A percentile compares a stretch with the other conserved stretches of the same genome.
phyloP scores from a whole-genome alignment of 2,113 vertebrate species.

The Ovis canadensis region DNA sequence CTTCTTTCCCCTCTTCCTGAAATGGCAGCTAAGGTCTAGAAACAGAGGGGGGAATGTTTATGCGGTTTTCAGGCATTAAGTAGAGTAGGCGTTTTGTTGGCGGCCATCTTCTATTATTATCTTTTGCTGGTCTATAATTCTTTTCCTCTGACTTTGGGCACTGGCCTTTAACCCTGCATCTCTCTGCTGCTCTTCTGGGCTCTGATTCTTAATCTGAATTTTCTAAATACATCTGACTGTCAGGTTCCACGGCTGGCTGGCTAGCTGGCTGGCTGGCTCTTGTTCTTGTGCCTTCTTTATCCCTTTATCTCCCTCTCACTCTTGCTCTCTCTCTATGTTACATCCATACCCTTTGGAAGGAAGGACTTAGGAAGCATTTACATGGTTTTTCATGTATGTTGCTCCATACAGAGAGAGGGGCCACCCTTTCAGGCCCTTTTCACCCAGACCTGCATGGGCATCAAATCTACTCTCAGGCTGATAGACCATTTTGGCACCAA shows the following conservation, averaged over 20 bases:
- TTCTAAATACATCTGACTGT: not conserved
- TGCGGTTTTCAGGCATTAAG: not conserved
- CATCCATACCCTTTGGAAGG: not conserved
- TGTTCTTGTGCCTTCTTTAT: not conserved
- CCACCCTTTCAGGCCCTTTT: not conserved
- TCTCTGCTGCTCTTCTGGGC: not conserved
- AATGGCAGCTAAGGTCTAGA: not conserved
- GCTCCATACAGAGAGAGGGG: not conserved
- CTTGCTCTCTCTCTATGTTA: not conserved
- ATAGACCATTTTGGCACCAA: not conserved
- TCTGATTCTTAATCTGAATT: not conserved
- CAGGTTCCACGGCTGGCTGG: not conserved
- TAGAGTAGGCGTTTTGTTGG: not conserved
- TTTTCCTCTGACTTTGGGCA: not conserved
- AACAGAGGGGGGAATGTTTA: not conserved
- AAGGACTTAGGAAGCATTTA: not conserved
- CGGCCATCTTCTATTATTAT: not conserved
- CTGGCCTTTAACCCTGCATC: not conserved
- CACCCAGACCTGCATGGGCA: not conserved
- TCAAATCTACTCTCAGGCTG: not conserved
- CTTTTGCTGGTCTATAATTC: not conserved
- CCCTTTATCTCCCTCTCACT: not conserved
- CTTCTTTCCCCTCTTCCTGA: not conserved
- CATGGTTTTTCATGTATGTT: not conserved
- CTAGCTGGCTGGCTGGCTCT: not conserved